phyloP scores from a whole-genome alignment of 2,797 vertebrate genomes.

The Mallotus villosus region DNA sequence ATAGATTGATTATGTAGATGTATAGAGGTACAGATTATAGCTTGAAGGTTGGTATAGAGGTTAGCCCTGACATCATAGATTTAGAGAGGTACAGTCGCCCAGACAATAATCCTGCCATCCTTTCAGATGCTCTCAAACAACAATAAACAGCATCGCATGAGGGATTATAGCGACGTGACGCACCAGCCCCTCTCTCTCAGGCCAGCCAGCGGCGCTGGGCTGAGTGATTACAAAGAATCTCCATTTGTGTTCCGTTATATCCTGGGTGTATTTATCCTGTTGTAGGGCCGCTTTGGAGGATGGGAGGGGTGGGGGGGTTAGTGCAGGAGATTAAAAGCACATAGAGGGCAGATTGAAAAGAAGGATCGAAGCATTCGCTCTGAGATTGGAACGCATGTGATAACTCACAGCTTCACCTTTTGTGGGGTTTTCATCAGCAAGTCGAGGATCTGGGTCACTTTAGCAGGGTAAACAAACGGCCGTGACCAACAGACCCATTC shows the following conservation, averaged over 20 bases:
- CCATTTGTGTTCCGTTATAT: not conserved
- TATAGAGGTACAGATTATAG: too few relatives aligned
- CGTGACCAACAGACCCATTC: not conserved
- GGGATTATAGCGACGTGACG: not conserved
- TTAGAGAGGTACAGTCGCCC: too few relatives aligned
- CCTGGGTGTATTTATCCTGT: not conserved
- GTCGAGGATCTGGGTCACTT: conserved; percentile 34
- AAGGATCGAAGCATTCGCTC: conserved; percentile 28
- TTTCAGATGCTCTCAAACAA: too few relatives aligned
- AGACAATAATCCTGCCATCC: too few relatives aligned
- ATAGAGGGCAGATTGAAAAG: conserved; percentile 31
- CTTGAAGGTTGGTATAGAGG: too few relatives aligned
- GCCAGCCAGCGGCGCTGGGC: too few relatives aligned
- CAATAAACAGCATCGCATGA: too few relatives aligned
- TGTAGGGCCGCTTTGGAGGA: not conserved
- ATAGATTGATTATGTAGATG: too few relatives aligned
- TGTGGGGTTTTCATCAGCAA: conserved; percentile 12
- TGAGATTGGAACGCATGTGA: conserved; percentile 46
- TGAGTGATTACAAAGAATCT: not conserved
- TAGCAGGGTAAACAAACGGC: not conserved
- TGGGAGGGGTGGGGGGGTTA: conserved; percentile 7
- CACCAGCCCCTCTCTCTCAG: not conserved
- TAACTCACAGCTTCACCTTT: conserved; percentile 27
- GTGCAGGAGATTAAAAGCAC: conserved; percentile 21
- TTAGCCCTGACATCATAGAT: too few relatives aligned